Conservation (phyloP, 2,888 invertebrate species). For the Rhagonycha fulva region DNA sequence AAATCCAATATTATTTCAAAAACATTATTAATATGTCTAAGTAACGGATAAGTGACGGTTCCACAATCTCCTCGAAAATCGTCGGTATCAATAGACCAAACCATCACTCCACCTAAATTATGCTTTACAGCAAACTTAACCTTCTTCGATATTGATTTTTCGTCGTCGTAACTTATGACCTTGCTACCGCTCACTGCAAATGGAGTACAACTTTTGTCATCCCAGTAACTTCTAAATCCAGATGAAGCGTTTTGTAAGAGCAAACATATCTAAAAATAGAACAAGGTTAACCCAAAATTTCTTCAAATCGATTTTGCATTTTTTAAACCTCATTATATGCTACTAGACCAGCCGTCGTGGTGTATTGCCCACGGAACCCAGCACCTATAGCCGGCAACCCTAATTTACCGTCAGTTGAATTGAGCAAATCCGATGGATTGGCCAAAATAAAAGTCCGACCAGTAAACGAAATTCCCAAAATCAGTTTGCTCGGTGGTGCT, state of each 20-base stretch:
- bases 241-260: constrained; percentile 63
- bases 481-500: constrained; percentile 75
- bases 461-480: constrained; percentile 82
- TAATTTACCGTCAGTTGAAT: constrained; percentile 52
- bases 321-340: constrained; percentile 80
- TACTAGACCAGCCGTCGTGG: constrained; percentile 79
- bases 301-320: not conserved
- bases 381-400: constrained; percentile 60
- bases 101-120: constrained; percentile 79
- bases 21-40: constrained; percentile 74
- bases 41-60: constrained; percentile 69
- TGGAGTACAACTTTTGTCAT: constrained; percentile 67
- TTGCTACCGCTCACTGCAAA: constrained; percentile 65
- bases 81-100: constrained; percentile 89
- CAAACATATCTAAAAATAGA: constrained; percentile 63
- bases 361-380: constrained; percentile 79
- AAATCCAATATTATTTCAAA: constrained; percentile 47
- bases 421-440: constrained; percentile 38
- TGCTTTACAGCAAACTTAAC: constrained; percentile 68
- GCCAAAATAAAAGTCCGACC: constrained; percentile 76
- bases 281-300: not conserved
- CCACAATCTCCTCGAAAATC: constrained; percentile 77
- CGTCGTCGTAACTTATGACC: constrained; percentile 78
- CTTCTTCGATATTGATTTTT: constrained; percentile 74
- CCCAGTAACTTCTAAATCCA: constrained; percentile 73